A percentile compares a stretch with the other conserved stretches of the same genome.
These are phyloP conservation scores for Crossocerus cetratus DNA, from an alignment of 2,888 invertebrate species.

Conservation along the genomic window DNA sequence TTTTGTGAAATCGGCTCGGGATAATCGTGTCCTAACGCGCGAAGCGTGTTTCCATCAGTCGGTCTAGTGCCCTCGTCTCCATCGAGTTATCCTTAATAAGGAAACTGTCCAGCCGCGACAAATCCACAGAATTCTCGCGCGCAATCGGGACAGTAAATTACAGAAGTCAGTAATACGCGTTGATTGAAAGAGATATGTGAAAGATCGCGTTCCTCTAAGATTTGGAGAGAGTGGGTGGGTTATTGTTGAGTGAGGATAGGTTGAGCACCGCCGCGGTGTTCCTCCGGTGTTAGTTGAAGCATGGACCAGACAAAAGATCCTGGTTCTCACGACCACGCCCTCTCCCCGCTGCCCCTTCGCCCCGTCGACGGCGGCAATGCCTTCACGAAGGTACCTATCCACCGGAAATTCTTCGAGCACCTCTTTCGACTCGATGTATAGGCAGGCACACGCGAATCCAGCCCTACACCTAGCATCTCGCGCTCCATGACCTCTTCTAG, in stretches of 20 bases:
- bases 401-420: constrained; percentile 66
- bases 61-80: background rate
- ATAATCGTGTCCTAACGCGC: constrained; percentile 22
- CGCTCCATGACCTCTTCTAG: constrained; percentile 54
- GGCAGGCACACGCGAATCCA: constrained; percentile 4
- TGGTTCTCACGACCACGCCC: constrained; percentile 74
- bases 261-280: constrained; percentile 63
- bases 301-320: constrained; percentile 72
- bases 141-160: too few species aligned
- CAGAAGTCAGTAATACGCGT: too few species aligned
- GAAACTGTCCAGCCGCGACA: background rate
- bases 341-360: constrained; percentile 62
- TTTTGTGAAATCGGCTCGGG: constrained; percentile 31
- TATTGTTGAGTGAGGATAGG: constrained; percentile 25
- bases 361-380: constrained; percentile 60
- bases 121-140: too few species aligned
- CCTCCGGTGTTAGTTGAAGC: constrained; percentile 55
- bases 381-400: constrained; percentile 66
- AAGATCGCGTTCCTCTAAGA: too few species aligned
- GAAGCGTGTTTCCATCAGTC: background rate
- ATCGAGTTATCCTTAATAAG: background rate
- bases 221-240: too few species aligned
- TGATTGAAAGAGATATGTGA: too few species aligned
- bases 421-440: constrained; percentile 48
- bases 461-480: constrained; percentile 30